These are phyloP conservation scores for Pterocles burchelli DNA, from an alignment of 2,113 vertebrate species.

Conservation along the genomic window DNA sequence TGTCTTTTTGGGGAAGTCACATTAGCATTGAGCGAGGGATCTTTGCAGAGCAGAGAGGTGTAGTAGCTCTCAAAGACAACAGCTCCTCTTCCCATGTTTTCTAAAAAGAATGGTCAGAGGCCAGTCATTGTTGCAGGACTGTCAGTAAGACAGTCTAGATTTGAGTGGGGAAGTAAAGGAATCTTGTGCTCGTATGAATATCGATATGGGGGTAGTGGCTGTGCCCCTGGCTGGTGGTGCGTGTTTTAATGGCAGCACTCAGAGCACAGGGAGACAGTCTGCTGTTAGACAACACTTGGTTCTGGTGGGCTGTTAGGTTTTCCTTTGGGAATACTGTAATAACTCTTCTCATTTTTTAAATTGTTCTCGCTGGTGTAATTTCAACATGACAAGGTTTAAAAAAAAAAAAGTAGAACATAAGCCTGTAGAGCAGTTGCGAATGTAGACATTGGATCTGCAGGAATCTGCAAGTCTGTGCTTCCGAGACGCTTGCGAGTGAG, in stretches of 20 bases:
- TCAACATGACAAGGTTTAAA: neutral
- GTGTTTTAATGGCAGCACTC: neutral
- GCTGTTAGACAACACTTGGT: neutral
- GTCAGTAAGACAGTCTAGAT: neutral
- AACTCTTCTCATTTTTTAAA: neutral
- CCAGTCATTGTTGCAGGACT: neutral
- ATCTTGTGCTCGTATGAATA: fast-evolving
- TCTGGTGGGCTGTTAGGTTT: neutral
- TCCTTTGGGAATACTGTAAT: neutral
- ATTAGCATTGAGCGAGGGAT: fast-evolving
- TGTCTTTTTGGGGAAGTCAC: neutral
- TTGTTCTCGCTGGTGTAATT: neutral
- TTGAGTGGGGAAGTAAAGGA: neutral
- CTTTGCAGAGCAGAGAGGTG: neutral
- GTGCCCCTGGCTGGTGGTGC: fast-evolving
- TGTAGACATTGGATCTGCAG: neutral
- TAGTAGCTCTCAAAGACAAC: neutral
- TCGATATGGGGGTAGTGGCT: fast-evolving
- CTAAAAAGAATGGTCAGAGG: neutral
- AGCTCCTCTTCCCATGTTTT: neutral
- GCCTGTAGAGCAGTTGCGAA: neutral
- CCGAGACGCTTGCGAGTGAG: neutral
- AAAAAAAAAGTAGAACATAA: neutral
- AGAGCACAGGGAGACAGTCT: neutral
- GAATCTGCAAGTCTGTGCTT: neutral